A percentile compares a stretch with the other conserved stretches of the same genome.
Conservation (phyloP, 2,888 invertebrate species). For the Hypselothyrea guttata region DNA sequence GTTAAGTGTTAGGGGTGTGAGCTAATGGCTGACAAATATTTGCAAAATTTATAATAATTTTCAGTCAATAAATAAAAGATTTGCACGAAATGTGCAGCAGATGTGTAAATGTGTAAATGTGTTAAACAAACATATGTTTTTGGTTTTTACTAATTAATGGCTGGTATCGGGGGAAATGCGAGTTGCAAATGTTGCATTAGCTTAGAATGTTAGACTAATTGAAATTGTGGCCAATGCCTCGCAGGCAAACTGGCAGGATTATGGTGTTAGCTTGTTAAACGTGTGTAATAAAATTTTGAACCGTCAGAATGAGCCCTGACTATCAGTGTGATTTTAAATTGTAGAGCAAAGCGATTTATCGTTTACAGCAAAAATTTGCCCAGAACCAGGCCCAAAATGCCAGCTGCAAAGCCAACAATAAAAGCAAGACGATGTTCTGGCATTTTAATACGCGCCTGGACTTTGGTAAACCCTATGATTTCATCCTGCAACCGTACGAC, state of each 20-base stretch:
- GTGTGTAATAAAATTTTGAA: no score
- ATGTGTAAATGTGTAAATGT: constrained; percentile 38
- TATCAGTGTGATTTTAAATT: no score
- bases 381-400: no score
- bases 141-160: constrained; percentile 34
- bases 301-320: no score
- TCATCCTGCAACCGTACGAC: no score
- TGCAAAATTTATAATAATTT: constrained; percentile 55
- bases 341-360: no score
- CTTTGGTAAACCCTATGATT: no score
- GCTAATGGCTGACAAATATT: constrained; percentile 26
- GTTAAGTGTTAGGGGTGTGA: constrained; percentile 17
- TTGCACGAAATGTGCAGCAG: constrained; percentile 16
- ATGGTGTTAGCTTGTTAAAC: no score
- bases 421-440: no score
- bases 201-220: constrained; percentile 23
- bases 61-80: constrained; percentile 53
- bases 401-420: no score
- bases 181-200: constrained; percentile 42
- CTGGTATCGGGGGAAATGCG: constrained; percentile 12
- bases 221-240: constrained; percentile 37
- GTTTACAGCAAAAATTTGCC: no score
- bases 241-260: constrained; percentile 9
- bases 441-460: no score
- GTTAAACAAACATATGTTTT: constrained; percentile 50